These are phyloP conservation scores for Rhagologus leucostigma DNA, from an alignment of 2,113 vertebrate species.

Conservation along the genomic window DNA sequence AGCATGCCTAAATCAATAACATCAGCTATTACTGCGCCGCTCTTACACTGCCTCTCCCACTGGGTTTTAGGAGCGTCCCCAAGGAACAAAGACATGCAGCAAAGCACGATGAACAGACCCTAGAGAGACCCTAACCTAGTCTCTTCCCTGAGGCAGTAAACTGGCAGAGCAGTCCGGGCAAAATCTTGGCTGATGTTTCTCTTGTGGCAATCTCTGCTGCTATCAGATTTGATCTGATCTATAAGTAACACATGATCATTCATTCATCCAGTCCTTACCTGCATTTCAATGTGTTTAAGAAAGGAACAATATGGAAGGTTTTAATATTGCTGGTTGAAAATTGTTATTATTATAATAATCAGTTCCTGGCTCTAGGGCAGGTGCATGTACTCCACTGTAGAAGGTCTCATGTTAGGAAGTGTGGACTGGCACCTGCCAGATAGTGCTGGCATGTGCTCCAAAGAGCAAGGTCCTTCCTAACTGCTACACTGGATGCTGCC, in stretches of 20 bases:
- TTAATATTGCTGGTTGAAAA: neutral
- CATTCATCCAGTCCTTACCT: neutral
- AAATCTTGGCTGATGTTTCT: neutral
- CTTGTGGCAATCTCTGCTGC: neutral
- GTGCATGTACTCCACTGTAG: neutral
- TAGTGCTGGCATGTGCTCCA: accelerated
- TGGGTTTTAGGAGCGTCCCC: neutral
- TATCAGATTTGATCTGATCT: neutral
- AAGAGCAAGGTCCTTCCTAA: neutral
- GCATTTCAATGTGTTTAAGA: neutral
- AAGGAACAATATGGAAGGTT: neutral
- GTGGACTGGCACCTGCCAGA: neutral
- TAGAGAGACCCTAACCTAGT: neutral
- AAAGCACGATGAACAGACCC: neutral
- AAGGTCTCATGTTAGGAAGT: neutral
- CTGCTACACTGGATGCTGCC: neutral
- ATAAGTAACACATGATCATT: neutral
- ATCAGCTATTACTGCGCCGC: neutral
- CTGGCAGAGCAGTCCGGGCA: accelerated
- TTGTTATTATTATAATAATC: neutral
- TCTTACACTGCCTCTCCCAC: neutral
- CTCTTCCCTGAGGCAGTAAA: neutral
- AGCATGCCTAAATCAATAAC: neutral
- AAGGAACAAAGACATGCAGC: neutral
- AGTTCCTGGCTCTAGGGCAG: neutral